phyloP scores from a whole-genome alignment of 2,888 invertebrate species.

The Lasioglossum zephyrum region DNA sequence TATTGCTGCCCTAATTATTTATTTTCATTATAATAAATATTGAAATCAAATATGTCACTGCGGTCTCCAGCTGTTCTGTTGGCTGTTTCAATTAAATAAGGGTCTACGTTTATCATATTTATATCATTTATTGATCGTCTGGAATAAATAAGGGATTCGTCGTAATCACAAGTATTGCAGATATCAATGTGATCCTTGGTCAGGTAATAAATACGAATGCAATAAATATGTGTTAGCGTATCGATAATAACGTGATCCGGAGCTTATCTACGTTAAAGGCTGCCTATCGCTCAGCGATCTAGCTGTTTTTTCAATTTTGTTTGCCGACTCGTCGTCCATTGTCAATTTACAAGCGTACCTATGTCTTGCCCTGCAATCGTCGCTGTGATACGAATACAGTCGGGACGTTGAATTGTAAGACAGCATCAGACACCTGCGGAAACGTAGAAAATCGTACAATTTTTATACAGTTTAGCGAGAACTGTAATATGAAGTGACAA shows the following conservation, averaged over 20 bases:
- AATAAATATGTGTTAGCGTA: slow-evolving; percentile 15
- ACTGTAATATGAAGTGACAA: too few relatives aligned
- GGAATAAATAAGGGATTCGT: background rate
- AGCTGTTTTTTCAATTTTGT: slow-evolving; percentile 78
- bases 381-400: slow-evolving; percentile 89
- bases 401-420: slow-evolving; percentile 87
- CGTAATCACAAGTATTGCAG: background rate
- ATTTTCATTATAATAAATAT: too few relatives aligned
- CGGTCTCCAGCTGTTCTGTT: too few relatives aligned
- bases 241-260: background rate
- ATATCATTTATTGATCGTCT: background rate
- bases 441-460: background rate
- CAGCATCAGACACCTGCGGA: slow-evolving; percentile 88
- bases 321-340: slow-evolving; percentile 79
- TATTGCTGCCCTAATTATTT: too few relatives aligned
- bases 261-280: background rate
- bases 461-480: background rate
- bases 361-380: slow-evolving; percentile 89
- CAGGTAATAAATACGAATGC: slow-evolving; percentile 6
- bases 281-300: slow-evolving; percentile 54
- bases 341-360: slow-evolving; percentile 90
- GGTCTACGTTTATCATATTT: too few relatives aligned
- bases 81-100: too few relatives aligned
- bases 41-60: too few relatives aligned
- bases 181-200: background rate